These are phyloP conservation scores for Arothron firmamentum DNA, from an alignment of 2,113 vertebrate genomes.

Conservation along the genomic window DNA sequence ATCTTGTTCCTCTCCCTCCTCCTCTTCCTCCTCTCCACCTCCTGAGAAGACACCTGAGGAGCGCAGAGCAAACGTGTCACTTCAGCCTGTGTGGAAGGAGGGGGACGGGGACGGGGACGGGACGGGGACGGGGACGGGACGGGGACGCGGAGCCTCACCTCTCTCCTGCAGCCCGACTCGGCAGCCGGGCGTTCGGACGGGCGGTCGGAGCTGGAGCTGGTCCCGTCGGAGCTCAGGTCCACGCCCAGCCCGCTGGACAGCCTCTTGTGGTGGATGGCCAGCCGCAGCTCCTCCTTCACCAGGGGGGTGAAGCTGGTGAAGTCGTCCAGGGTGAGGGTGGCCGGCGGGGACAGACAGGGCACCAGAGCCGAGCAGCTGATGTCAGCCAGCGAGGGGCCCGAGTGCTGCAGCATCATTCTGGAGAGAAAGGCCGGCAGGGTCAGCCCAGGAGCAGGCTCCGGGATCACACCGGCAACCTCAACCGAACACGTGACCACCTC, in stretches of 20 bases:
- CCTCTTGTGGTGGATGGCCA: constrained; percentile 88
- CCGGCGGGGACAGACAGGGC: constrained; percentile 88
- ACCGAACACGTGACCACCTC: too few species aligned
- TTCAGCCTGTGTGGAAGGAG: background rate
- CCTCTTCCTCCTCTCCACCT: constrained; percentile 87
- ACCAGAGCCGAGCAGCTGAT: constrained; percentile 91
- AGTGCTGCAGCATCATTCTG: constrained; percentile 95
- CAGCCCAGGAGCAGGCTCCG: background rate
- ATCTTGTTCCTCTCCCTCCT: constrained; percentile 95
- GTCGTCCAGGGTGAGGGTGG: constrained; percentile 89
- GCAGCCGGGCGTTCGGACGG: constrained; percentile 50
- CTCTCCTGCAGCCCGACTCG: constrained; percentile 62
- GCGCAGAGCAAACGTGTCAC: background rate
- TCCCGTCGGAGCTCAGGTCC: constrained; percentile 72
- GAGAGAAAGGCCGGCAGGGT: background rate
- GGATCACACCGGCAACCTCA: background rate
- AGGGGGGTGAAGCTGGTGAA: constrained; percentile 89
- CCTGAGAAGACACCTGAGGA: constrained; percentile 75
- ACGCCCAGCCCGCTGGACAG: constrained; percentile 81
- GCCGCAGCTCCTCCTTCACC: constrained; percentile 92
- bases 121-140: background rate
- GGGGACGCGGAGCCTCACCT: constrained; percentile 73
- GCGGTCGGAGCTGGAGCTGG: constrained; percentile 76
- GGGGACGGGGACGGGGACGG: too few species aligned
- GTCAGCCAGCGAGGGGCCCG: constrained; percentile 86